Base-by-base conservation (phyloP, 2,888 invertebrate species). In the Hypercompe scribonia region DNA sequence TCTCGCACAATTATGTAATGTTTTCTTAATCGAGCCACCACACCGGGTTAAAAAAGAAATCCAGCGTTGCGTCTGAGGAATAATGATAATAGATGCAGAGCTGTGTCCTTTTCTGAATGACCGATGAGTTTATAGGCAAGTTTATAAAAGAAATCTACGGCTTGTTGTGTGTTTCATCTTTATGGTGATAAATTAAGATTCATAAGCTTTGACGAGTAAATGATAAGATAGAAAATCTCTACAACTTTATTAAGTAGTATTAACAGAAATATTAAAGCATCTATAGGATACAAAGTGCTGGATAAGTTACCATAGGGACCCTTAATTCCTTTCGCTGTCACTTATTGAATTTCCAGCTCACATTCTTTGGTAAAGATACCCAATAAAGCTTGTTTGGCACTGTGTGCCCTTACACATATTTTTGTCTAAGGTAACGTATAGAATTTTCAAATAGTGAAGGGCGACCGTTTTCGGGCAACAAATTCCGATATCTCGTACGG, bases 1-100 rank as follows among this genome's bases (percentile, higher is more conserved):
- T 92, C 90, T 92, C 91, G 89, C 90, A 94, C 92, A 94, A 94
- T 95, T 95, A 95, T 94, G 91, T 94, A 94, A 94, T 94, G 92
- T 94, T 95, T 95, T 94, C 93, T 93, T 94, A 94, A 94, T 94
- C 92, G 91, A 93, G 90, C 91, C 88, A 91, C 90, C 91, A 90
- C 90, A 90, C 88, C 87, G 86, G 86, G 85, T 90, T 91, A 89
- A 92, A 92, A 92, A 91, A 89, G 86, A 82, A 88, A 88, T 86
- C 87, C 82, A 86, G 84, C 84, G 84, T 82, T 78, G 74, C 78
- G 79, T 85, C 83, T 84, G 76, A 85, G 85, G 85, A 86, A 88
- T 87, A 86, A 90, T 88, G 82, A 79, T 90, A 87, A 87, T 85
- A 84, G 82, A 83, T 85, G 80, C 83, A 77, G 74, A 75, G 78